Evolutionary conservation across 2,888 invertebrate genomes (phyloP), one percentile per base, ranked within the genome.

Genomic region (Sepioteuthis lessoniana): DNA sequence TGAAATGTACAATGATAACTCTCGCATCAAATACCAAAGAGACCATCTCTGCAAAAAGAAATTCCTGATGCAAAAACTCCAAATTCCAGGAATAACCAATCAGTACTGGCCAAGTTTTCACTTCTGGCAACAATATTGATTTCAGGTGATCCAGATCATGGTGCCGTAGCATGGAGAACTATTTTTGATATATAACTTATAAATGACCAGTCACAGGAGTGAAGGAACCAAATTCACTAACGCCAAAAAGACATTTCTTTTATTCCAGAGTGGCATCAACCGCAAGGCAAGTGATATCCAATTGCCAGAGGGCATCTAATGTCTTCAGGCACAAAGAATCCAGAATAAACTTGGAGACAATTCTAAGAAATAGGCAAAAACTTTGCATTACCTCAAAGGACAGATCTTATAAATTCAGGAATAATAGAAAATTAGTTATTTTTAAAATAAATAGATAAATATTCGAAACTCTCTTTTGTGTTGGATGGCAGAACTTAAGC

Each of bases 271-370:
- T 35, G 76, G 76, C 76, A 76, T 76, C 16, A 76, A n/a, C 76
- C 76, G 13, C 10, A 76, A 76, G 76, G n/a, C 76, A n/a, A n/a
- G n/a, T 76, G n/a, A 76, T 76, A 76, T 76, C 76, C 76, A 76
- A 76, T n/a, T 76, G 76, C 76, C 76, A 76, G n/a, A 76, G 76
- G 76, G 76, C n/a, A 76, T n/a, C n/a, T 76, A n/a, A 76, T 76
- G 76, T 76, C 76, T 76, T 76, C 76, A 76, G 76, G 76, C 76
- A 35, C 25, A 35, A 10, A 35, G n/a, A n/a, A 16, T 42, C 76
- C n/a, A 16, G n/a, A n/a, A 76, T 76, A 76, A 76, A 76, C 76
- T 76, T 76, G n/a, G 13, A n/a, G n/a, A 76, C n/a, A 13, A 76
- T 35, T n/a, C n/a, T 16, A 35, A 76, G 76, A 76, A 35, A 76